phyloP scores from a whole-genome alignment of 1,140 invertebrate species.

The Chionoecetes opilio region DNA sequence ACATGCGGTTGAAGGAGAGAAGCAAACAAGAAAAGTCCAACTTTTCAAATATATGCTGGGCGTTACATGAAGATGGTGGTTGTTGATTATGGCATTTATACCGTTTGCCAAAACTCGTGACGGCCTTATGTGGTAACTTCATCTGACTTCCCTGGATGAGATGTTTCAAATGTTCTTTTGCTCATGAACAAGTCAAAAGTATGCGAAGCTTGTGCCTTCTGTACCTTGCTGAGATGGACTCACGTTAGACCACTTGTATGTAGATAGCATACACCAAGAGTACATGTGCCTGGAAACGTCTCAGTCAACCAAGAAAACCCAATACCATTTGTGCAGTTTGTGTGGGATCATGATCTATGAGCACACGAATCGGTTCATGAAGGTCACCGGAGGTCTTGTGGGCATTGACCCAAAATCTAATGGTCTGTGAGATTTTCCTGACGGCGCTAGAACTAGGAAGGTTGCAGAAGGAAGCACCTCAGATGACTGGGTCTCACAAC shows the following conservation, averaged over 20 bases:
- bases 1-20: slow-evolving; percentile 23
- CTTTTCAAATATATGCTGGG: slow-evolving; percentile 35
- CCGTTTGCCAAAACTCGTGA: slow-evolving; percentile 42
- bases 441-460: slow-evolving; percentile 37
- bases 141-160: slow-evolving; percentile 50
- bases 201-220: slow-evolving; percentile 54
- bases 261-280: slow-evolving; percentile 39
- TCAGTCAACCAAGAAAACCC: slow-evolving; percentile 31
- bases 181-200: slow-evolving; percentile 65
- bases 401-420: slow-evolving; percentile 43
- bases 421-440: slow-evolving; percentile 21
- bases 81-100: slow-evolving; percentile 31
- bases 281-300: background rate
- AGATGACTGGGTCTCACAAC: slow-evolving; percentile 44
- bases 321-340: slow-evolving; percentile 51
- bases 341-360: too few relatives aligned
- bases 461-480: background rate
- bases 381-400: slow-evolving; percentile 46
- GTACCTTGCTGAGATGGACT: slow-evolving; percentile 35
- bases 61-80: slow-evolving; percentile 41
- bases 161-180: slow-evolving; percentile 63
- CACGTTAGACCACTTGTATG: background rate
- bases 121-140: slow-evolving; percentile 39
- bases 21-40: background rate
- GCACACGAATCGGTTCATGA: slow-evolving; percentile 52